phyloP scores from a whole-genome alignment of 2,797 vertebrate species.

The Tauraco hartlaubi region DNA sequence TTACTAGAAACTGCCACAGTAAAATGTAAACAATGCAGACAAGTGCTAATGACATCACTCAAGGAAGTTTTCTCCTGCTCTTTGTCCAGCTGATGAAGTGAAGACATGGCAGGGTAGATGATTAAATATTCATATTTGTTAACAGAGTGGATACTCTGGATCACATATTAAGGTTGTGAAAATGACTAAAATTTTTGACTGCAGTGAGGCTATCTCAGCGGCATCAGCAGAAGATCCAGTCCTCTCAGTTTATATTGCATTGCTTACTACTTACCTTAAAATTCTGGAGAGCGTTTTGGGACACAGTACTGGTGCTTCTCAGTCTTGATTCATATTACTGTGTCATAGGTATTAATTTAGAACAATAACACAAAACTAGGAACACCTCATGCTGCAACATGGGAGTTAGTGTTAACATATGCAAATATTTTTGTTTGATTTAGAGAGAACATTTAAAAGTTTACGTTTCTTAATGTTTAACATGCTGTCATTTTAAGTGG shows the following conservation, averaged over 20 bases:
- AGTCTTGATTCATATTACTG: background rate
- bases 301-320: background rate
- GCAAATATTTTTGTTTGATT: constrained; percentile 29
- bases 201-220: background rate
- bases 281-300: background rate
- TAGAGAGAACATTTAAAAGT: constrained; percentile 56
- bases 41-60: background rate
- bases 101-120: constrained; percentile 30
- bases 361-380: background rate
- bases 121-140: constrained; percentile 43
- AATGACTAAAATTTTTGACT: background rate
- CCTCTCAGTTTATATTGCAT: background rate
- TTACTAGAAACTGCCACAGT: background rate
- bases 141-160: background rate
- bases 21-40: background rate
- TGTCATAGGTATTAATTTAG: background rate
- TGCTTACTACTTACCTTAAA: background rate
- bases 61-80: constrained; percentile 61
- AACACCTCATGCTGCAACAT: background rate
- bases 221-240: background rate
- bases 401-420: constrained; percentile 38
- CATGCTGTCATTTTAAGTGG: background rate
- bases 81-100: constrained; percentile 64
- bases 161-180: background rate
- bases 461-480: background rate